phyloP scores from a whole-genome alignment of 1,140 invertebrate genomes.

The Zaprionus nigranus region DNA sequence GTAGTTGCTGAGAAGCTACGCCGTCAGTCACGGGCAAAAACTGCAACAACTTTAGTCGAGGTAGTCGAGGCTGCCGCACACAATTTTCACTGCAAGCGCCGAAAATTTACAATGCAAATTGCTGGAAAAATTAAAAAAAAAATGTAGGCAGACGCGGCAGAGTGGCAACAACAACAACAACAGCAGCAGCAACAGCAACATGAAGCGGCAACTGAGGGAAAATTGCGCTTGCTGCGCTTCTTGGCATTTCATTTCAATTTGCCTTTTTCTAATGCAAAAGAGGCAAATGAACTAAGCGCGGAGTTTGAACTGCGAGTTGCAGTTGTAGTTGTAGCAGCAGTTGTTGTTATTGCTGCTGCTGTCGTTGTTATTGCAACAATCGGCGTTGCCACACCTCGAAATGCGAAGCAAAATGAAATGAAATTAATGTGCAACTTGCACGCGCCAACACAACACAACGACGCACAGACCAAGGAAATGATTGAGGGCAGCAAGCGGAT shows the following conservation, averaged over 20 bases:
- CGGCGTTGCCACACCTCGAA: constrained; percentile 76
- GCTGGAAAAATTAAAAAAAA: constrained; percentile 9
- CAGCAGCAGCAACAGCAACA: constrained; percentile 27
- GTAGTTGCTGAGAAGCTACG: neutral
- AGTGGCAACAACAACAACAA: constrained; percentile 32
- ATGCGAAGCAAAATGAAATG: constrained; percentile 74
- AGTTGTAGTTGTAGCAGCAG: constrained; percentile 33
- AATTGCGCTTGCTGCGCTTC: constrained; percentile 61
- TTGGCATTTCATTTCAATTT: constrained; percentile 78
- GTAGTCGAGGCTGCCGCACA: constrained; percentile 25
- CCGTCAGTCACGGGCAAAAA: constrained; percentile 60
- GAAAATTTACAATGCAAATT: constrained; percentile 79
- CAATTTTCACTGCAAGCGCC: constrained; percentile 69
- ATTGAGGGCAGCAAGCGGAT: constrained; percentile 3
- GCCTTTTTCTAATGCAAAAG: constrained; percentile 74
- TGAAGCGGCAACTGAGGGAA: constrained; percentile 25
- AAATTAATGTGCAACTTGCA: constrained; percentile 81
- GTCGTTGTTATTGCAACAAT: constrained; percentile 64
- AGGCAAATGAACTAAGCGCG: constrained; percentile 81
- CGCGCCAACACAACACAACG: constrained; percentile 57
- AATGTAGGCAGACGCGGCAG: constrained; percentile 56
- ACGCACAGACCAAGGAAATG: constrained; percentile 27
- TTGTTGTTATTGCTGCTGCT: constrained; percentile 15
- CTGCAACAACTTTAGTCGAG: constrained; percentile 21
- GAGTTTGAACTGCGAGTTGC: constrained; percentile 70